Evolutionary conservation across 1,140 invertebrate genomes (phyloP), one percentile per base, ranked within the genome.

Genomic region (Ceratitis capitata): DNA sequence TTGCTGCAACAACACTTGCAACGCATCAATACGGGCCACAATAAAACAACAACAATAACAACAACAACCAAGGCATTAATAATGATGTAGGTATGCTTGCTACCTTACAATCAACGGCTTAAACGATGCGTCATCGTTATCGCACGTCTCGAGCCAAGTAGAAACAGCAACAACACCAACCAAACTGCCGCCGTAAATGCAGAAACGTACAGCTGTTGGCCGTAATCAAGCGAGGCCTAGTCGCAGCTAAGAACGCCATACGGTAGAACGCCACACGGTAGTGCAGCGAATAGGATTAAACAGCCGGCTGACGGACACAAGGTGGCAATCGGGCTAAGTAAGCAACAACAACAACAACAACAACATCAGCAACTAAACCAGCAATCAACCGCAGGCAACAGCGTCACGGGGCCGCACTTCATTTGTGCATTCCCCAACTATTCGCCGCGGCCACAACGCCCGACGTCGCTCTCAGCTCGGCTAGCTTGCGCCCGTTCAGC

Each of bases 81-180:
- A 35, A 69, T 78, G 69, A 78, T 42, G n/a, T 14, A 56, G n/a
- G n/a, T 78, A 78, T 45, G 69, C 69, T 78, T 45, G 69, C 69
- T 78, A 78, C 69, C 69, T 78, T 45, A 78, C 69, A 78, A 78
- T 78, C 69, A 78, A 78, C 39, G 14, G 69, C 69, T 78, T 78
- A 78, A 78, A 78, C 69, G 69, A 78, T 78, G 69, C 69, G 69
- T 78, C 69, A 78, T 78, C 69, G 69, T 78, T 78, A 78, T 78
- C 69, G 69, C 69, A 45, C 69, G 69, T 39, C 69, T 78, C 45
- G n/a, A 10, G 12, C 2, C n/a, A 35, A 35, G 61, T 78, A 45
- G 39, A 35, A 78, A 78, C 9, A n/a, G 51, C 69, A 78, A 78
- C 32, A 42, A 69, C 61, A 39, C 16, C 56, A 61, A 23, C n/a